Evolutionary conservation across 2,113 vertebrate species (phyloP), one percentile per base, ranked within the genome.

Genomic region (Boulengeromyrus knoepffleri): DNA sequence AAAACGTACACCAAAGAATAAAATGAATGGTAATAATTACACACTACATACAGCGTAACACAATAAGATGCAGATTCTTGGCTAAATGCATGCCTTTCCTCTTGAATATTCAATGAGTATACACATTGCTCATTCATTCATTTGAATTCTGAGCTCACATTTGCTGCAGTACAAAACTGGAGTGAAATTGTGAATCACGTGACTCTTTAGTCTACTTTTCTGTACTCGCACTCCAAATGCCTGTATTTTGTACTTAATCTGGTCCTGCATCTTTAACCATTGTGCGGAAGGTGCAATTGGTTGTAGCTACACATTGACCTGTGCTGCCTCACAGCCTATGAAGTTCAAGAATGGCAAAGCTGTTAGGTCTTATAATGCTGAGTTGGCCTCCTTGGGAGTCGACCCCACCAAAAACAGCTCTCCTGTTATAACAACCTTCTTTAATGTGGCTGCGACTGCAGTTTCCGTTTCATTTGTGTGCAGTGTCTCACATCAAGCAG

Each of bases 341-440:
- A 47, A 47, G 80, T 47, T 85, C 45, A 85, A 46, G 24, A 85
- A 47, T 10, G 39, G 19, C 77, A 83, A 83, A 83, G 77, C 17
- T 24, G 7, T 50, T 83, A 92, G 90, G 88, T 89, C 88, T 88
- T 88, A 84, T 87, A 31, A 31, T 50, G 70, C 66, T 53, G 47
- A 39, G 9, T 27, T 77, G 47, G 47, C 2, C 27, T 31, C 47
- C 45, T 42, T 24, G 74, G 70, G 17, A 89, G 15, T 17, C 15
- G 15, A 89, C n/a, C 46, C 13, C 21, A 47, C 5, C 66, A 27
- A 36, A 45, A 47, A 80, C 70, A 19, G 70, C 46, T 80, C 24
- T 49, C 45, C 13, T 80, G 62, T 89, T 42, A 77, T 89, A 89
- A 77, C 46, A 42, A 89, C n/a, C 42, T 77, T 77, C 46, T 77